Evolutionary conservation across 2,888 invertebrate species (phyloP), one percentile per base, ranked within the genome.

Genomic region (Bruchidius siliquastri): DNA sequence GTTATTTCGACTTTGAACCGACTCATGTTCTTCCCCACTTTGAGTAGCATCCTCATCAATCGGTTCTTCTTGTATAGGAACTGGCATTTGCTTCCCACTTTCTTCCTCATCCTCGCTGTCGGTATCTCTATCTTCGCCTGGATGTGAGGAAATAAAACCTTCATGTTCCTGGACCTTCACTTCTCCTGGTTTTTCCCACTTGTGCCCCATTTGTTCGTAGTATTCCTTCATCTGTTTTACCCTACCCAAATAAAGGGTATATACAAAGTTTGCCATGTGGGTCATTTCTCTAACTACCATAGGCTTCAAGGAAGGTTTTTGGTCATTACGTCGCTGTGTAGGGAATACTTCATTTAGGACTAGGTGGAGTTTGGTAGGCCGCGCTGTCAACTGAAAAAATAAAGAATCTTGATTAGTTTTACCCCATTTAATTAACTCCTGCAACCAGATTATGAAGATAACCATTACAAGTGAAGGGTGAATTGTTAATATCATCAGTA

Each of bases 241-340:
- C 82, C 92, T 91, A 72, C 92, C 90, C 83, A 94, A 90, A 85
- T 99, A 99, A 87, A 96, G 92, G 82, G 97, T 94, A 86, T 95
- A 97, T 0, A 99, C 98, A 87, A 95, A 97, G 83, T 95, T 92
- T 0, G 97, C 96, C 95, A 98, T 97, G 83, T 97, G 95, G 0
- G 96, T 92, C 95, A 99, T 98, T 86, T 96, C 94, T 76, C 91
- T 88, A 21, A 95, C 91, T 68, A 91, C 88, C 82, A 94, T 88
- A 4, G 91, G 88, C 26, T 88, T 86, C 70, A 82, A 83, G 0
- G 83, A 82, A 0, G 89, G 88, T 2, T 84, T 82, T 0, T 88
- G 87, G 49, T 85, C 83, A 22, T 88, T 85, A 0, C 86, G 83
- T 73, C 96, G 89, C 82, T 91, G 88, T 68, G 93, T 90, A 0